Percentiles rank a stretch among this genome's conserved stretches.
Evolutionary conservation across 2,888 invertebrate species (phyloP).

Genomic region (Lithosia quadra): DNA sequence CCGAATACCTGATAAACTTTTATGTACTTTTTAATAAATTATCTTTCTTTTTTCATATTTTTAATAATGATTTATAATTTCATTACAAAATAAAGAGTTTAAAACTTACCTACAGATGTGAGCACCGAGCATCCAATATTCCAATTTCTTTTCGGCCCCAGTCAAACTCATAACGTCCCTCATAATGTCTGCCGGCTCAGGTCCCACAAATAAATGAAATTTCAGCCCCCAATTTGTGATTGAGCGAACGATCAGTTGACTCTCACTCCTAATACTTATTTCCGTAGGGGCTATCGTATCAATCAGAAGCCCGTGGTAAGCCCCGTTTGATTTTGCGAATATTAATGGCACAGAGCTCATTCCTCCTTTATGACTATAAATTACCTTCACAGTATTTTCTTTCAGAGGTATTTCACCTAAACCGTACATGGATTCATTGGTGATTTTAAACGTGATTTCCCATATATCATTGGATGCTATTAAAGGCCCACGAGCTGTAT

Average conservation of each 20-base stretch:
- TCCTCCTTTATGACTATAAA: conserved; percentile 81
- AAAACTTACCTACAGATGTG: conserved; percentile 76
- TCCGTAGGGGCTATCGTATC: conserved; percentile 86
- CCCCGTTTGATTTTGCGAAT: conserved; percentile 81
- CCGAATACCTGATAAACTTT: too few species aligned
- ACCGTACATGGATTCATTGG: conserved; percentile 85
- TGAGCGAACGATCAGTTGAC: conserved; percentile 85
- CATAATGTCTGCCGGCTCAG: conserved; percentile 75
- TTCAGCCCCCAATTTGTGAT: conserved; percentile 78
- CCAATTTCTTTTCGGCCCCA: conserved; percentile 59
- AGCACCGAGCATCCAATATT: conserved; percentile 82
- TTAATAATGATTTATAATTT: background rate
- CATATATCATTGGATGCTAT: conserved; percentile 88
- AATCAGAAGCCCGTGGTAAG: conserved; percentile 86
- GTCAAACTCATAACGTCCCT: conserved; percentile 67
- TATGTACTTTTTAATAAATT: too few species aligned
- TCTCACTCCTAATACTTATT: conserved; percentile 81
- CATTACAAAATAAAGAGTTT: background rate
- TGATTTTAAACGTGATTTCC: conserved; percentile 87
- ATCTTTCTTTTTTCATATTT: background rate
- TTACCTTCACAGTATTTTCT: conserved; percentile 65
- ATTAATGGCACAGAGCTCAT: conserved; percentile 82
- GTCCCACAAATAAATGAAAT: conserved; percentile 78
- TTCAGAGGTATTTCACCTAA: conserved; percentile 83
- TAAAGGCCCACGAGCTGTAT: conserved; percentile 86